phyloP scores from a whole-genome alignment of 2,113 vertebrate species.

The Heteronetta atricapilla region DNA sequence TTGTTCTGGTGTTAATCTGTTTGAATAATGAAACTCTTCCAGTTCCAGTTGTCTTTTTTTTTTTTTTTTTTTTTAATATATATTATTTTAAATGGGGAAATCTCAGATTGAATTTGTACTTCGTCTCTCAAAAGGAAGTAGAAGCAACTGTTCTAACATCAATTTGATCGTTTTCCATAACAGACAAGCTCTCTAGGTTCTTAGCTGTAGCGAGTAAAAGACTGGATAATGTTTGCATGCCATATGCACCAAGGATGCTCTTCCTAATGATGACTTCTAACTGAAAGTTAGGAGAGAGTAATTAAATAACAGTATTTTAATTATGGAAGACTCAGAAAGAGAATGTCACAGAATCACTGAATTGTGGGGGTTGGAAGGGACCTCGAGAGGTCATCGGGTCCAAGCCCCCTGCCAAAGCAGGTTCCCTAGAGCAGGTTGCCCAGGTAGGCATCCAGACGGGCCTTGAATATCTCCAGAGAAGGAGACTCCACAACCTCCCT shows the following conservation, averaged over 20 bases:
- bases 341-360: not conserved
- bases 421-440: too few relatives aligned
- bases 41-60: not conserved
- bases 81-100: not conserved
- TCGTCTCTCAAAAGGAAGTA: not conserved
- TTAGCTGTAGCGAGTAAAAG: not conserved
- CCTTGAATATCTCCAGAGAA: too few relatives aligned
- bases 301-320: not conserved
- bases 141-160: not conserved
- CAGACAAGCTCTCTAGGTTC: not conserved
- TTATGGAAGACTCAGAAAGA: not conserved
- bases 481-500: too few relatives aligned
- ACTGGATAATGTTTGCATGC: not conserved
- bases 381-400: too few relatives aligned
- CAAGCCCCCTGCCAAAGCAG: too few relatives aligned
- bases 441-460: too few relatives aligned
- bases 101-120: not conserved
- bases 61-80: too few relatives aligned
- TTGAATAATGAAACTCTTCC: not conserved
- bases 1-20: not conserved
- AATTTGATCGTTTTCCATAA: not conserved
- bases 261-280: not conserved
- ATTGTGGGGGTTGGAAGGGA: too few relatives aligned
- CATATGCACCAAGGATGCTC: not conserved
- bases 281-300: not conserved